Base-by-base conservation (phyloP, 2,113 vertebrate genomes). In the Poeciliopsis retropinna region DNA sequence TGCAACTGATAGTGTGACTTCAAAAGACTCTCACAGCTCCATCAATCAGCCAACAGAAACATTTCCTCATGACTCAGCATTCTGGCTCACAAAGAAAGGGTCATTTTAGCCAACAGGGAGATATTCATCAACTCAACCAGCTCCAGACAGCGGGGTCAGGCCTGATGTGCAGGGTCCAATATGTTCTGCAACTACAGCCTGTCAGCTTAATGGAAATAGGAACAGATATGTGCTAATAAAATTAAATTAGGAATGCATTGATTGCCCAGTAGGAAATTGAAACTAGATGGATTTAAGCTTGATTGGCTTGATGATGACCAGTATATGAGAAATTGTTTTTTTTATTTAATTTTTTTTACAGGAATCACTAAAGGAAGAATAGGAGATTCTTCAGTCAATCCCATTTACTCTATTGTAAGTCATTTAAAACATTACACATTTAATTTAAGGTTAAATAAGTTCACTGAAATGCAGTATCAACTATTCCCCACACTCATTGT, bases 61-160 rank as follows among this genome's bases (percentile, higher is more conserved):
- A 60, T 25, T 73, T 65, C 41, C 54, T 64, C 73, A 70, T 83
- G 80, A 90, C 81, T 90, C 88, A 88, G 90, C 90, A 87, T 81
- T 83, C 81, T 81, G 64, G 51, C 76, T 83, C 73, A 64, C 7
- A 14, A n/a, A 70, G 66, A 10, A 22, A 22, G 68, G 69, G 80
- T 22, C 17, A 1, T 75, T 85, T 81, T n/a, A 65, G 41, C 64
- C 71, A 30, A 63, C n/a, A 31, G 76, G 41, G 34, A 72, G 67
- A 54, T 22, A 75, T 88, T 86, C 69, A 77, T 92, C 87, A 89
- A 22, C 6, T 9, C 73, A 70, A 69, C 82, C 78, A 69, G 37
- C 65, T 68, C 37, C 73, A 71, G 72, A 87, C 75, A 54, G 39
- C 73, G 76, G 84, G 75, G 78, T 91, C 83, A 75, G 44, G 65